Evolutionary conservation across 2,888 invertebrate species (phyloP).

Genomic region (Cantharis nigra): DNA sequence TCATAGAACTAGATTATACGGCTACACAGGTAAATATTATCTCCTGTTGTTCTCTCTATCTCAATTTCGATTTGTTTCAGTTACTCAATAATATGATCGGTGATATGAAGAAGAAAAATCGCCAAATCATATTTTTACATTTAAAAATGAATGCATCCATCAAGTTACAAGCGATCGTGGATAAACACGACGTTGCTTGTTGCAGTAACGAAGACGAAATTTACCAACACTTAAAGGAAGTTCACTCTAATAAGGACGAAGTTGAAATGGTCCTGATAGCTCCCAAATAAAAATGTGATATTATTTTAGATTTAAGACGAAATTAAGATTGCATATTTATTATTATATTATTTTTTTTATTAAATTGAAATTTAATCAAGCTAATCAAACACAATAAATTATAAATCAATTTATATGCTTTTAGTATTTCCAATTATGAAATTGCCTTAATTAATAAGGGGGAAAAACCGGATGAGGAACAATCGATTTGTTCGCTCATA

Average conservation of each 20-base stretch:
- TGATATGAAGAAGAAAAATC: neutral
- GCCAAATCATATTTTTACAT: conserved; percentile 10
- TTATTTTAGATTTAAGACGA: neutral
- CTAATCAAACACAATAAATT: neutral
- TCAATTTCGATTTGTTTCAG: neutral
- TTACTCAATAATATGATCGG: conserved; percentile 6
- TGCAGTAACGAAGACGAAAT: conserved; percentile 17
- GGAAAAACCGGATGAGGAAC: too few relatives aligned
- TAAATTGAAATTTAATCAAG: neutral
- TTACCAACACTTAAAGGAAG: neutral
- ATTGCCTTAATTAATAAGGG: too few relatives aligned
- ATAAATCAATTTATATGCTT: neutral
- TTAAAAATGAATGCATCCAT: neutral
- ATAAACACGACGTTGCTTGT: conserved; percentile 4
- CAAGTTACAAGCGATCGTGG: conserved; percentile 3
- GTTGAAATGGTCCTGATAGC: conserved; percentile 11
- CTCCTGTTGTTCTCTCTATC: too few relatives aligned
- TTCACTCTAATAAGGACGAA: neutral
- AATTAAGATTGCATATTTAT: neutral
- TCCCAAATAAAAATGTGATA: conserved; percentile 1
- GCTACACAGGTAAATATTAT: conserved; percentile 23
- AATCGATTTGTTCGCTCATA: too few relatives aligned
- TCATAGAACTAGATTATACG: conserved; percentile 31
- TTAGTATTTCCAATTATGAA: neutral
- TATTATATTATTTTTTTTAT: neutral